These are phyloP conservation scores for Pachyuromys duprasi DNA, from an alignment of 2,797 vertebrate species.

Conservation along the genomic window DNA sequence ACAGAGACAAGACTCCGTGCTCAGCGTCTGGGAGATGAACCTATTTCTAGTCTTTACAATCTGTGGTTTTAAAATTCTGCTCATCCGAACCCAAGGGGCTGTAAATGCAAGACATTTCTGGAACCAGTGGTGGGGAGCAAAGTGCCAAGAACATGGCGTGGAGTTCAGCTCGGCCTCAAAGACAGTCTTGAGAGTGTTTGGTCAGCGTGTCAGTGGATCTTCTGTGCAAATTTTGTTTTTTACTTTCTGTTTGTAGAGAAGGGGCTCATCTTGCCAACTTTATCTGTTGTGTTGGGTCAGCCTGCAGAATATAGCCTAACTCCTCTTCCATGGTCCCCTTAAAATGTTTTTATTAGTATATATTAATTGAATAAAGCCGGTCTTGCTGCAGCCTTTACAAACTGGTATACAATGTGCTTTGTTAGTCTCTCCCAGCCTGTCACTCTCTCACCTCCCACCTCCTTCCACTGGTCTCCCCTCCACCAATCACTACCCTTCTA, in stretches of 20 bases:
- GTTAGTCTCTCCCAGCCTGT: neutral
- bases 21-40: neutral
- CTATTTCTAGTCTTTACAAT: neutral
- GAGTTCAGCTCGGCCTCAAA: neutral
- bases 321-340: neutral
- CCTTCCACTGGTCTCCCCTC: neutral
- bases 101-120: neutral
- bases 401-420: neutral
- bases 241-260: neutral
- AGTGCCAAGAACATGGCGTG: neutral
- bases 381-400: neutral
- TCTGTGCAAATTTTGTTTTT: neutral
- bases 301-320: neutral
- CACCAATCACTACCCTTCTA: neutral
- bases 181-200: neutral
- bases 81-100: neutral
- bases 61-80: neutral
- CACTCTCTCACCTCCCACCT: neutral
- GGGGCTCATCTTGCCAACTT: neutral
- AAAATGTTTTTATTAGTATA: neutral
- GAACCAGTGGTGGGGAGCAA: rapidly evolving
- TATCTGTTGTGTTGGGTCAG: neutral
- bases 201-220: neutral
- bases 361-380: neutral
- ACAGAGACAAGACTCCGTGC: rapidly evolving